These are phyloP conservation scores for Cacatua alba DNA, from an alignment of 2,113 vertebrate species.

Conservation along the genomic window DNA sequence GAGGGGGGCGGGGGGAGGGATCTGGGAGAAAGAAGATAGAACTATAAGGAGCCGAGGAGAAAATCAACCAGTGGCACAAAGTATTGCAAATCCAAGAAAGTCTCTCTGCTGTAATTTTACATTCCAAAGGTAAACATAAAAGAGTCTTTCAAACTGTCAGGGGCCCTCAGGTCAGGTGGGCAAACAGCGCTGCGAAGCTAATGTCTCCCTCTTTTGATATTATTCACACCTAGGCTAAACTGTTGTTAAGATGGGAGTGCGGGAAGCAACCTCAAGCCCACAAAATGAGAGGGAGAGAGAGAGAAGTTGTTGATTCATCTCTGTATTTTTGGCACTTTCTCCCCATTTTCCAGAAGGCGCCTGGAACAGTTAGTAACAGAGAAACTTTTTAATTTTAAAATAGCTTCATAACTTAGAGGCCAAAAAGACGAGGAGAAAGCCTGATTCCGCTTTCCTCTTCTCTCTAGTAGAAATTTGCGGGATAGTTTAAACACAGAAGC, in stretches of 20 bases:
- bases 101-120: constrained; percentile 20
- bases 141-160: constrained; percentile 53
- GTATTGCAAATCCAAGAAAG: neutral
- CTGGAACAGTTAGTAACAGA: constrained; percentile 67
- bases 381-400: constrained; percentile 71
- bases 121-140: constrained; percentile 48
- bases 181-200: constrained; percentile 41
- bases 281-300: constrained; percentile 52
- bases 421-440: constrained; percentile 39
- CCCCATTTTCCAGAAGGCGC: constrained; percentile 64
- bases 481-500: neutral
- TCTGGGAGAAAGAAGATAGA: neutral
- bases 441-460: neutral
- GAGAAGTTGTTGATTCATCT: constrained; percentile 65
- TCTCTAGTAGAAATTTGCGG: neutral
- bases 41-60: neutral
- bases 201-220: constrained; percentile 46
- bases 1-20: too few relatives aligned
- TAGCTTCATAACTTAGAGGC: constrained; percentile 65
- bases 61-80: constrained; percentile 32
- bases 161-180: constrained; percentile 56
- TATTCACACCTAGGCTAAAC: constrained; percentile 60
- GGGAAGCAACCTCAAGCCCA: constrained; percentile 61
- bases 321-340: constrained; percentile 64
- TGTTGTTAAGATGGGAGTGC: constrained; percentile 46